Evolutionary conservation across 1,140 invertebrate species (phyloP), one percentile per base, ranked within the genome.

Genomic region (Pinna nobilis): DNA sequence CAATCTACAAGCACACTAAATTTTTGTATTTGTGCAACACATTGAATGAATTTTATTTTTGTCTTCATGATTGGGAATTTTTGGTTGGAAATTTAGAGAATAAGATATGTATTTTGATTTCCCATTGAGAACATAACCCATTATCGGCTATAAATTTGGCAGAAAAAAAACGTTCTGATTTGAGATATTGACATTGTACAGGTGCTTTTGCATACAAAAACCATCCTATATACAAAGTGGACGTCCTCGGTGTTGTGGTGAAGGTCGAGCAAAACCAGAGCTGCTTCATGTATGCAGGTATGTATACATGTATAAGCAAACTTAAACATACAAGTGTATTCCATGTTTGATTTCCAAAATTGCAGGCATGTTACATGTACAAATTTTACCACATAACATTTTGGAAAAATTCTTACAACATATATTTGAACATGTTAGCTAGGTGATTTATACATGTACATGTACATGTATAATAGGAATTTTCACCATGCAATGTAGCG

Each of bases 161-260:
- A n/a, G n/a, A n/a, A 64, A 33, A 32, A 32, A 18, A 41, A 32
- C 20, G 25, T 47, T 23, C 5, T 33, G 20, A 9, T 35, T 35
- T 33, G 30, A 1, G 13, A 18, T 60, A 47, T 41, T 64, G 73
- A 23, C 47, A 25, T 63, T 32, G 70, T 51, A 44, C 44, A 84
- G 81, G 77, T 65, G 73, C 78, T 11, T 84, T 81, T 74, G 72
- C 70, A n/a, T 85, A 80, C 59, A 80, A 75, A 41, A 81, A 78
- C 60, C 84, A 86, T 60, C 82, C 82, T 3, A 60, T 86, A n/a
- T 77, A 80, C 37, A 86, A 83, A 65, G 82, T 85, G 5, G 84
- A 86, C 60, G 57, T 86, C 11, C 51, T 85, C 7, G 84, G 84
- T 11, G 65, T 82, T n/a, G 76, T 86, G 6, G 82, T 85, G 9